These are phyloP conservation scores for Ptychobarbus kaznakovi DNA, from an alignment of 2,797 vertebrate species.

Conservation along the genomic window DNA sequence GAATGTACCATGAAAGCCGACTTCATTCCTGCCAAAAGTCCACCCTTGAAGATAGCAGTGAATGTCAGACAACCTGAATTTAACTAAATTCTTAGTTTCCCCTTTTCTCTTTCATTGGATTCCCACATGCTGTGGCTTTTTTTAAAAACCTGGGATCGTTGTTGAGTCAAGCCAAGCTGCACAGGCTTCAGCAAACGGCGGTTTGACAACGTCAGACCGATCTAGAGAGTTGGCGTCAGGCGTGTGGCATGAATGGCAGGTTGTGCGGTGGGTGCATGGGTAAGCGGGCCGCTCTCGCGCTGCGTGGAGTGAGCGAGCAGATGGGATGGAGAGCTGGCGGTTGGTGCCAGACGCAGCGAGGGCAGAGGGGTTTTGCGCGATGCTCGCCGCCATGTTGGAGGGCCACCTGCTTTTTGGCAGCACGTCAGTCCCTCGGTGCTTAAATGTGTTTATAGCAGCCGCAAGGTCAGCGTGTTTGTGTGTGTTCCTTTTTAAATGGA, in stretches of 20 bases:
- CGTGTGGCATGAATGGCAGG: slow-evolving; percentile 35
- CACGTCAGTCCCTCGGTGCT: slow-evolving; percentile 68
- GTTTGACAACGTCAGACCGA: not conserved
- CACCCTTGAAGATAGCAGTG: slow-evolving; percentile 23
- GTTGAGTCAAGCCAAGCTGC: slow-evolving; percentile 23
- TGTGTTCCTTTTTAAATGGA: slow-evolving; percentile 24
- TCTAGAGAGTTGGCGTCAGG: slow-evolving; percentile 12
- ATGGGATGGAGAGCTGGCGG: slow-evolving; percentile 76
- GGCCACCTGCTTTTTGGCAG: slow-evolving; percentile 76
- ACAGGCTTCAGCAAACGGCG: not conserved
- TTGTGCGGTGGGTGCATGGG: slow-evolving; percentile 24
- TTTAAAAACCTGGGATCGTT: not conserved
- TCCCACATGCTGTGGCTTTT: slow-evolving; percentile 7
- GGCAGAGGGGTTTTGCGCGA: slow-evolving; percentile 56
- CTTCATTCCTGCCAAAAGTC: slow-evolving; percentile 13
- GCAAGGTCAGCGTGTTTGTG: slow-evolving; percentile 38
- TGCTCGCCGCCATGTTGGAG: slow-evolving; percentile 55
- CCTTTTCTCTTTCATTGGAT: not conserved
- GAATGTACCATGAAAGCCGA: slow-evolving; percentile 25
- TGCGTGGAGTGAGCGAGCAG: slow-evolving; percentile 74
- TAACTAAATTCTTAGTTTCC: not conserved
- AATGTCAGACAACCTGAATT: slow-evolving; percentile 20
- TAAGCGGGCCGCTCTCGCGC: slow-evolving; percentile 58
- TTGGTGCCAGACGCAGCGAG: slow-evolving; percentile 71
- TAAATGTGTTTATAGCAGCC: slow-evolving; percentile 48